These are phyloP conservation scores for Ctenomys sociabilis DNA, from an alignment of 2,113 vertebrate species.

Conservation along the genomic window DNA sequence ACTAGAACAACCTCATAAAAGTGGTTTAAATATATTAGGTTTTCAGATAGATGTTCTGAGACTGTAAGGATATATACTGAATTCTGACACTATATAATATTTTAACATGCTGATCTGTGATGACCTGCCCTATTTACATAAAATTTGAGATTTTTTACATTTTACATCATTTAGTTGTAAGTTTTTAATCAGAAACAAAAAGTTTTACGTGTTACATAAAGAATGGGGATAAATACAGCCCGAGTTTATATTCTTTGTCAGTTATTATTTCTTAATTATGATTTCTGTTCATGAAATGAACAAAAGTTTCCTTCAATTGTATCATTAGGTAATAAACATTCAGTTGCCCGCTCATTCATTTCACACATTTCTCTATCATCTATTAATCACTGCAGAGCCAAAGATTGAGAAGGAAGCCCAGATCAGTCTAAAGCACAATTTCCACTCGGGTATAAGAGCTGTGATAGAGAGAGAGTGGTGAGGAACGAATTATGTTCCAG, in stretches of 20 bases:
- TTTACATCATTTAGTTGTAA: neutral
- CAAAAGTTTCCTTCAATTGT: neutral
- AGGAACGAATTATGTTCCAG: neutral
- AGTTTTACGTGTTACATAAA: neutral
- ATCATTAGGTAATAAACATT: neutral
- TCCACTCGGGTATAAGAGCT: neutral
- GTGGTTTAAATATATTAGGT: neutral
- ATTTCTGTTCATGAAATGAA: slow-evolving; percentile 12
- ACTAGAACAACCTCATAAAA: neutral
- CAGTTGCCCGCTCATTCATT: neutral
- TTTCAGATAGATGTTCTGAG: neutral
- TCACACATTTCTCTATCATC: neutral
- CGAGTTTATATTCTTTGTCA: neutral
- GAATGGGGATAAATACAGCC: neutral
- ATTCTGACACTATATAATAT: neutral
- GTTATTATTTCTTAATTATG: slow-evolving; percentile 31
- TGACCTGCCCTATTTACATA: neutral
- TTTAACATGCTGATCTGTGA: neutral
- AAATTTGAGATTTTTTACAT: neutral
- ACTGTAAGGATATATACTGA: neutral
- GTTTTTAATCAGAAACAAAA: slow-evolving; percentile 35
- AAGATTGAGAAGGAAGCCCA: neutral
- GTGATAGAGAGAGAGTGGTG: neutral
- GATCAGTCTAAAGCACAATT: neutral
- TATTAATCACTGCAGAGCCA: neutral